Evolutionary conservation across 2,113 vertebrate species (phyloP), one percentile per base, ranked within the genome.

Genomic region (Oryzias woworae): DNA sequence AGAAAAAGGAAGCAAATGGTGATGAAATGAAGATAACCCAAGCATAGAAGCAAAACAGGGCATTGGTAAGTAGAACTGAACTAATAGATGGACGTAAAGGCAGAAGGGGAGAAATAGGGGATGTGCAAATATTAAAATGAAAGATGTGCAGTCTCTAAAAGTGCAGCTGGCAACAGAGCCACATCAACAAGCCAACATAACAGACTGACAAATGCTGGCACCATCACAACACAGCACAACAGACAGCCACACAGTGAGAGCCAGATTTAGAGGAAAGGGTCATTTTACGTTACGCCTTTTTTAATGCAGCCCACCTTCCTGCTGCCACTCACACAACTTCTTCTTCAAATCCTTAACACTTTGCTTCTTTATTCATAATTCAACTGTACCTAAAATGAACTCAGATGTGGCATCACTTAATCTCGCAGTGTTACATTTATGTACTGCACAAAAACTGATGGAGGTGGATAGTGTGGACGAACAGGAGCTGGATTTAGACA

Each of bases 121-220:
- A 20, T 20, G 52, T 44, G 66, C n/a, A 53, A 75, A 68, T 75
- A 82, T 78, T 68, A 82, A 83, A 83, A 83, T 81, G 80, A 81
- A 65, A 81, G 69, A 83, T 78, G 72, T 75, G 77, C 60, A 69
- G 61, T 82, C 64, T 78, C 18, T 53, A 63, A 51, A 77, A 76
- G 75, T 78, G 80, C 77, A 73, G 77, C 77, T 85, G 84, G 84
- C 81, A 81, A 72, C 60, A 50, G 69, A 78, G 69, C 43, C 41
- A 42, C 41, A 44, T 65, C 61, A 45, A 66, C 56, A 44, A 83
- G 72, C 75, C 72, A 78, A 69, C 26, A 56, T 54, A 78, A 78
- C 64, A 53, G 56, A 80, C 69, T 76, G 75, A 85, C 51, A 75
- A 76, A 81, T 66, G 70, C 46, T 72, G 77, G 72, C 75, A 56